These are phyloP conservation scores for Prunella strophiata DNA, from an alignment of 2,797 vertebrate species.

Conservation along the genomic window DNA sequence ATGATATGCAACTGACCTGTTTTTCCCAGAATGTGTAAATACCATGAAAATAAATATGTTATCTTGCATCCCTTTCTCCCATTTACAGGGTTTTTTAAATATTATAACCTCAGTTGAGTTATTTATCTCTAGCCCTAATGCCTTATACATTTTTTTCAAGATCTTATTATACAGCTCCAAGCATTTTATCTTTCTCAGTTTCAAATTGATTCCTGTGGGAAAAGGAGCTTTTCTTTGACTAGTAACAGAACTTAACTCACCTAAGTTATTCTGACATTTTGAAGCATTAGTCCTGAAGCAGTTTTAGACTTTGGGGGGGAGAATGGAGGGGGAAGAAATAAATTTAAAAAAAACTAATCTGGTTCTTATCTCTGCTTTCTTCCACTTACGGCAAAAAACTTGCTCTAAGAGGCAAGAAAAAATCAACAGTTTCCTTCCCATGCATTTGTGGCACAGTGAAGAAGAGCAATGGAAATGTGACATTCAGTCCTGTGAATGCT, in stretches of 20 bases:
- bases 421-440: not conserved
- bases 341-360: not conserved
- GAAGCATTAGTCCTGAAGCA: not conserved
- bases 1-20: not conserved
- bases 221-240: not conserved
- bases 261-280: not conserved
- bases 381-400: not conserved
- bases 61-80: not conserved
- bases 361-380: not conserved
- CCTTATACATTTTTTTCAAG: not conserved
- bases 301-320: not conserved
- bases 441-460: not conserved
- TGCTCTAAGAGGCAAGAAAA: not conserved
- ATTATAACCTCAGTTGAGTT: not conserved
- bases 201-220: not conserved
- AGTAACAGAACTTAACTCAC: not conserved
- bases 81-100: not conserved
- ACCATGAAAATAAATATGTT: not conserved
- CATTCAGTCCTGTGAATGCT: not conserved
- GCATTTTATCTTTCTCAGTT: not conserved
- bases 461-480: not conserved
- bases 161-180: not conserved
- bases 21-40: not conserved
- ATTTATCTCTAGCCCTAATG: not conserved
- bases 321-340: fast-evolving